Conservation (phyloP, 2,797 vertebrate genomes). For the Geotrypetes seraphini region DNA sequence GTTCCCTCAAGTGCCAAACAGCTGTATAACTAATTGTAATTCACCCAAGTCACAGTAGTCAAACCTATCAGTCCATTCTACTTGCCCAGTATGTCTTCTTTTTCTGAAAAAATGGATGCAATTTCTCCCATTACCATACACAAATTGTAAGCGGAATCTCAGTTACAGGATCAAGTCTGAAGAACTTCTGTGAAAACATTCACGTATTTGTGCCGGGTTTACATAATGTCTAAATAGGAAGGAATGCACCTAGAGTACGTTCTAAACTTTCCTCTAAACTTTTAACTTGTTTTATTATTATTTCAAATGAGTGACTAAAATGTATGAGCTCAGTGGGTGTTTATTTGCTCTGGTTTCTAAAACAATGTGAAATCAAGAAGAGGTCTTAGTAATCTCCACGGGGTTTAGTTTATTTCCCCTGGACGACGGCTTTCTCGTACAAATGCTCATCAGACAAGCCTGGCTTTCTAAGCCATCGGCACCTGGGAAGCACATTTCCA, state of each 20-base stretch:
- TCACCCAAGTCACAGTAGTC: no score
- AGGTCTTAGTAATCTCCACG: neutral
- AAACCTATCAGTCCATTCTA: no score
- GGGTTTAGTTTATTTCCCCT: slow-evolving; percentile 9
- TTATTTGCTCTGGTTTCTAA: slow-evolving; percentile 5
- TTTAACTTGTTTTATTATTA: no score
- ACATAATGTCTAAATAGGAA: slow-evolving; percentile 3
- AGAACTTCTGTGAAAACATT: slow-evolving; percentile 10
- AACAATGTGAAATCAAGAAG: slow-evolving; percentile 5
- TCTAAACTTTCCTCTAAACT: no score
- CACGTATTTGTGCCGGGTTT: neutral
- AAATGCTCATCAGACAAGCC: slow-evolving; percentile 13
- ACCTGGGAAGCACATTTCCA: slow-evolving; percentile 42
- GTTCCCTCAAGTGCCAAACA: no score
- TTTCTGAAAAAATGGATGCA: no score
- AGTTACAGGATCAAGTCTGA: no score
- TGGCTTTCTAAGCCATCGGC: slow-evolving; percentile 10
- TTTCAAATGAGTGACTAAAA: neutral
- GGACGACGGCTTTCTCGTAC: slow-evolving; percentile 8
- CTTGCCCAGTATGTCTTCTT: no score
- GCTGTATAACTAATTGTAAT: no score
- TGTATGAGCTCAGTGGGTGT: neutral
- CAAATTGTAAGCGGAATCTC: no score
- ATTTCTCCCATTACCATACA: no score
- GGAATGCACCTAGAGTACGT: no score